These are phyloP conservation scores for Cirrhinus mrigala DNA, from an alignment of 2,797 vertebrate species.

Conservation along the genomic window DNA sequence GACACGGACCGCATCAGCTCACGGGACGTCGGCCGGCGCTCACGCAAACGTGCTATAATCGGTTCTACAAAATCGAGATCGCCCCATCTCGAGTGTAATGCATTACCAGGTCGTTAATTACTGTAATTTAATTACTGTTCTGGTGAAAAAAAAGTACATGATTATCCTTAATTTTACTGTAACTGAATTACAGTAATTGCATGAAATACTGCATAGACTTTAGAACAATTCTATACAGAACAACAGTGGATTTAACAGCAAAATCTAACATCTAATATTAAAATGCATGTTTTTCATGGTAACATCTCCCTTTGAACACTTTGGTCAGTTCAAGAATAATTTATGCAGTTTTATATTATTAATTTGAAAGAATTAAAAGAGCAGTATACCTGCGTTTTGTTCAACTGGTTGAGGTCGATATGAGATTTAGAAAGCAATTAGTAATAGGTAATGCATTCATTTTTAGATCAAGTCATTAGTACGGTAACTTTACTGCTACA, in stretches of 20 bases:
- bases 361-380: background rate
- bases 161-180: too few species aligned
- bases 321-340: background rate
- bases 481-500: background rate
- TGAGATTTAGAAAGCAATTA: background rate
- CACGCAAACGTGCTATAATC: background rate
- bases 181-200: background rate
- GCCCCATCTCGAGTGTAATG: too few species aligned
- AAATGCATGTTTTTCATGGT: background rate
- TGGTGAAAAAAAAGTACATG: too few species aligned
- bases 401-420: background rate
- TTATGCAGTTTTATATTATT: background rate
- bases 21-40: too few species aligned
- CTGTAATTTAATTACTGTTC: too few species aligned
- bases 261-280: background rate
- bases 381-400: background rate
- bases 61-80: too few species aligned
- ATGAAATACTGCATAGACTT: background rate
- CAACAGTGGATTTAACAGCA: background rate
- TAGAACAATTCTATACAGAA: background rate
- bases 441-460: background rate
- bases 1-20: too few species aligned
- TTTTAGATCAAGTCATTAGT: background rate
- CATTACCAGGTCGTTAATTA: too few species aligned
- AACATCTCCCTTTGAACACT: background rate